Conservation (phyloP, 2,113 vertebrate species). For the Otis tarda region DNA sequence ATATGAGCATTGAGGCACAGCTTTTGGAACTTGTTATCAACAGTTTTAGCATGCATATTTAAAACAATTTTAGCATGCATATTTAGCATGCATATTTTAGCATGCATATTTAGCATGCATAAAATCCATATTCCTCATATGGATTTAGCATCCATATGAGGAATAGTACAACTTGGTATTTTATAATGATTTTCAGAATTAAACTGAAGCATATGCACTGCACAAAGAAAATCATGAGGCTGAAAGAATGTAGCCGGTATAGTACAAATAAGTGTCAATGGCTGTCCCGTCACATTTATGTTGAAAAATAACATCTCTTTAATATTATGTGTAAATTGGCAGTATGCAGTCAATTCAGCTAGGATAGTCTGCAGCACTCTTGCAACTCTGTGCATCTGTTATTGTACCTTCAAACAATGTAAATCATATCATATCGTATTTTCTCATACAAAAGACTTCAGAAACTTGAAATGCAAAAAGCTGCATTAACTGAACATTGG, state of each 20-base stretch:
- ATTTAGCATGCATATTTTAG: too few relatives aligned
- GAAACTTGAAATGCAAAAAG: neutral
- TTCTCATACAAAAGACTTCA: neutral
- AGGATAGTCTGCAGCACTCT: neutral
- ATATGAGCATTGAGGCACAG: neutral
- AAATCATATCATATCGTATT: neutral
- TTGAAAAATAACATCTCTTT: neutral
- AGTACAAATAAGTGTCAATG: neutral
- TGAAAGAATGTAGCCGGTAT: neutral
- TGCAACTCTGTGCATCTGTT: neutral
- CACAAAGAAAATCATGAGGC: neutral
- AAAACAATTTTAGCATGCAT: too few relatives aligned
- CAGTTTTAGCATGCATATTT: neutral
- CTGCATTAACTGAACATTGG: neutral
- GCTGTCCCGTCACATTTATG: neutral
- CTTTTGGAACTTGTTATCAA: neutral
- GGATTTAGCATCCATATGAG: too few relatives aligned
- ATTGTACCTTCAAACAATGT: neutral
- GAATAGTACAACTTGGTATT: neutral
- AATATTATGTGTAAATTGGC: neutral
- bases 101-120: too few relatives aligned
- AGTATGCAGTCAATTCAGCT: neutral
- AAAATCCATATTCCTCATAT: too few relatives aligned
- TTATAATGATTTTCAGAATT: neutral
- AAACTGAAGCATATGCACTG: neutral